Evolutionary conservation across 2,797 vertebrate species (phyloP).

Genomic region (Falco novaeseelandiae): DNA sequence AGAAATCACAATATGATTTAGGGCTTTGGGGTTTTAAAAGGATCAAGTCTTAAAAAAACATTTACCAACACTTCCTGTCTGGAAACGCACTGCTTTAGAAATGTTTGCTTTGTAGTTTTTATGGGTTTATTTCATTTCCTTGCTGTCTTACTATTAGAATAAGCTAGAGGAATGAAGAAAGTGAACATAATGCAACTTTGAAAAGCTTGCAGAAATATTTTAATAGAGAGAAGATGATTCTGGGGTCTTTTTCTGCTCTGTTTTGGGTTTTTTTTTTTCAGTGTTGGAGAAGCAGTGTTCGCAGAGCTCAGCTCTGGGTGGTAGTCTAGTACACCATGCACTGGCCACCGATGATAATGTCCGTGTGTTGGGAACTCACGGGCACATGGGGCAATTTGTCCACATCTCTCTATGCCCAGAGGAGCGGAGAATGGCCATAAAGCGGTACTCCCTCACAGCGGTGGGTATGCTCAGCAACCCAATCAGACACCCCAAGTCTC

Average conservation of each 20-base stretch:
- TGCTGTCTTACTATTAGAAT: background rate
- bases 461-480: background rate
- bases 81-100: background rate
- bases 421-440: rapidly evolving
- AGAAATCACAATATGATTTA: background rate
- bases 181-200: background rate
- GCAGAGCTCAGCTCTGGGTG: background rate
- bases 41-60: background rate
- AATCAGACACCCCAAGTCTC: background rate
- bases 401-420: background rate
- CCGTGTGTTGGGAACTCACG: rapidly evolving
- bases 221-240: background rate
- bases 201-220: background rate
- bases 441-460: background rate
- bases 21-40: background rate
- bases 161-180: background rate
- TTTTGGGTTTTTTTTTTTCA: background rate
- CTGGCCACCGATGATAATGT: background rate
- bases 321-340: background rate
- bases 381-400: background rate
- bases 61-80: background rate
- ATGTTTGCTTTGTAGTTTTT: background rate
- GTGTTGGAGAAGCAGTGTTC: background rate
- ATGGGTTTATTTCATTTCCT: background rate
- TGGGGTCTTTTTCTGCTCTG: rapidly evolving